Base-by-base conservation (phyloP, 2,797 vertebrate species). In the Podargus strigoides region DNA sequence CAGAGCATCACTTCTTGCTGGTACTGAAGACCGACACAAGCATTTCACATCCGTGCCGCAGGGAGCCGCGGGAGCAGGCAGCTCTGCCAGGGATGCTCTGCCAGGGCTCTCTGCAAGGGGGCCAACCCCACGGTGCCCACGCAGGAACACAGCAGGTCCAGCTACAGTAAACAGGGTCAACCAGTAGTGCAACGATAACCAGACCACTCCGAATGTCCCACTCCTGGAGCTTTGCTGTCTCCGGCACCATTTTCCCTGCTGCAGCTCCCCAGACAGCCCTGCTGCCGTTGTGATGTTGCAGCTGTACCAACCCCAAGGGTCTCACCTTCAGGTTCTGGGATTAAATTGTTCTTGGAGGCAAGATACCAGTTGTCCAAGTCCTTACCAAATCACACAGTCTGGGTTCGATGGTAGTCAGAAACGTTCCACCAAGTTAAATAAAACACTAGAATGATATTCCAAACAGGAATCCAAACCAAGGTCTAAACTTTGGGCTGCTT, bases 41-140 rank as follows among this genome's bases (percentile, higher is more conserved):
- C 50, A 12, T 63, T 59, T 68, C 2, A 7, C 14, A 5, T 14
- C 28, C 18, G 28, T 0, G 0, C 20, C 0, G 0, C 52, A n/a
- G 14, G 18, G 49, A 85, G 18, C 67, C 3, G 2, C 21, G n/a
- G 76, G 63, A 85, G 63, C 79, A 56, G 52, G 41, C 55, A 75
- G 24, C 44, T 81, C 75, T 46, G 44, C 44, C 58, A 47, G 52
- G 28, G 28, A 34, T 0, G 0, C 49, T 44, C 81, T 62, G 46
- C 9, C 78, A 53, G 64, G 63, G 55, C 28, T 83, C 6, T 58
- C 26, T 80, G 60, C 56, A 36, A 30, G 26, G 50, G 14, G 5
- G 20, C 28, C 72, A 89, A 37, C 64, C 50, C 73, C 62, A 47
- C 0, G 0, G 42, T 10, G 15, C 39, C 70, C 91, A 59, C 1